Percentiles rank a stretch among this genome's conserved stretches.
phyloP scores from a whole-genome alignment of 2,888 invertebrate species.

The Archips crataeganus region DNA sequence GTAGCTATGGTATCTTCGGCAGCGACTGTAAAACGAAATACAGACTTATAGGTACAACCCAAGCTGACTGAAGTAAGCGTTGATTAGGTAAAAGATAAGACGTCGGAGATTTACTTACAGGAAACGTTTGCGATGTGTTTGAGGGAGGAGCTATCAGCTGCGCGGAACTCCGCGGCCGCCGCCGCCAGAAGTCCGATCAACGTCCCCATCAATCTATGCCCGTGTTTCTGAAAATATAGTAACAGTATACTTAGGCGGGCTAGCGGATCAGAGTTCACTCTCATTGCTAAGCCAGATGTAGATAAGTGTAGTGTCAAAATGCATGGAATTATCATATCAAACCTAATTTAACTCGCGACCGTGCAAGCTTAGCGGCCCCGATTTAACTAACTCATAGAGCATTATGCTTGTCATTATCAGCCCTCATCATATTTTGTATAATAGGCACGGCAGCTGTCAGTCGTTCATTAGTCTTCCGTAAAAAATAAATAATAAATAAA shows the following conservation, averaged over 20 bases:
- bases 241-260: not conserved
- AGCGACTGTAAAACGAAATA: conserved; percentile 57
- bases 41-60: not conserved
- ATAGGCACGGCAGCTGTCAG: too few species aligned
- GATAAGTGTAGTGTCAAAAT: too few species aligned
- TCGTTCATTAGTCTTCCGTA: too few species aligned
- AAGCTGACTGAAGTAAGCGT: not conserved
- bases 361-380: too few species aligned
- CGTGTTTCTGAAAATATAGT: conserved; percentile 49
- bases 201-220: conserved; percentile 42
- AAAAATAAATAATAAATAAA: too few species aligned
- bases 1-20: conserved; percentile 56
- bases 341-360: too few species aligned
- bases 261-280: too few species aligned
- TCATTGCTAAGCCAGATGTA: too few species aligned
- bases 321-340: too few species aligned
- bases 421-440: too few species aligned
- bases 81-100: not conserved
- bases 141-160: conserved; percentile 46
- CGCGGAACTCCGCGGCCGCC: conserved; percentile 45
- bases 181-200: conserved; percentile 47
- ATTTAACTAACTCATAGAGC: too few species aligned
- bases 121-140: conserved; percentile 52
- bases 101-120: conserved; percentile 36
- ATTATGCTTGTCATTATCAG: too few species aligned